Evolutionary conservation across 2,113 vertebrate species (phyloP), one percentile per base, ranked within the genome.

Genomic region (Pomatorhinus ruficollis): DNA sequence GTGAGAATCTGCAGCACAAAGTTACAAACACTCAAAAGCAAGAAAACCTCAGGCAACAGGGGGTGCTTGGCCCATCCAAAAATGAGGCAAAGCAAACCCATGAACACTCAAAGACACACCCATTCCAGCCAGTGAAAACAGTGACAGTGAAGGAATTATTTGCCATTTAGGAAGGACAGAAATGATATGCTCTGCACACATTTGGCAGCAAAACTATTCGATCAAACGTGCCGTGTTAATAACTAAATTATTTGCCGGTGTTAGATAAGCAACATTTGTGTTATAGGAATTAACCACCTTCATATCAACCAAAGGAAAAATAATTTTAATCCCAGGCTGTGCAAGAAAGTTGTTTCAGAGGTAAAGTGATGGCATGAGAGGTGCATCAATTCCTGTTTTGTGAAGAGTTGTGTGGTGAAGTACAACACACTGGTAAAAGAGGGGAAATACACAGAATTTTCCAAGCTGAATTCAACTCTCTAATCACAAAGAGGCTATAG

Each of bases 191-290:
- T 44, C 52, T 83, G 35, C 10, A 45, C 56, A 52, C 74, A 81
- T 78, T 90, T 85, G 68, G 53, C 59, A 87, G 72, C 72, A 56
- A 54, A 86, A 52, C 63, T 31, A 64, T 31, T 95, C 69, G 90
- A 94, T 89, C 96, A 89, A 87, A 82, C 44, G 39, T 82, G 23
- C 25, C 13, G 27, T 23, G 12, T 86, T 93, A 93, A 95, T 93
- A 95, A 94, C 52, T 88, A 82, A 87, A 93, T 82, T n/a, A 71
- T 90, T 91, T 93, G 60, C 76, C 72, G 91, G 56, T 25, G 27
- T 77, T 93, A 77, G 72, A 93, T 77, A 90, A 96, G 86, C 63
- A 96, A 54, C 10, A 33, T 44, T 95, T 87, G 53, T 69, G 30
- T 92, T 86, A 59, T 4, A 31, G 83, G 71, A 83, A 63, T 92